phyloP scores from a whole-genome alignment of 2,888 invertebrate species.

The Pecten maximus region DNA sequence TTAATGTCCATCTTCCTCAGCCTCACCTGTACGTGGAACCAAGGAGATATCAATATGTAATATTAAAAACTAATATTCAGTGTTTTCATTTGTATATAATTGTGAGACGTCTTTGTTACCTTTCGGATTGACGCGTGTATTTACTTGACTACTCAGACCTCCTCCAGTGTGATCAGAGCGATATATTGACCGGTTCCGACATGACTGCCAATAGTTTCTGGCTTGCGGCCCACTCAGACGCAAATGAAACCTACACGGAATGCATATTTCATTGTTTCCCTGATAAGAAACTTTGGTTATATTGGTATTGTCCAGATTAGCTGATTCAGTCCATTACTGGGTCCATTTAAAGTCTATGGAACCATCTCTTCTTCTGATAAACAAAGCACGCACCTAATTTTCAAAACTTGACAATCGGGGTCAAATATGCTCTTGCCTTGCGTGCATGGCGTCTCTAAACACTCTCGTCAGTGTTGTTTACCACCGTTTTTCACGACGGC shows the following conservation, averaged over 20 bases:
- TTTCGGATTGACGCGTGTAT: neutral
- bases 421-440: neutral
- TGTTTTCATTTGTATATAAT: neutral
- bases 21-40: too few relatives aligned
- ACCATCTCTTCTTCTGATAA: neutral
- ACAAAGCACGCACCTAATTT: conserved; percentile 16
- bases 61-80: too few relatives aligned
- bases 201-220: conserved; percentile 1
- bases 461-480: neutral
- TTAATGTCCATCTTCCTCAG: too few relatives aligned
- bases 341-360: neutral
- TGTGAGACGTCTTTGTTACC: neutral
- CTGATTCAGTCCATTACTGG: conserved; percentile 18
- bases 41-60: too few relatives aligned
- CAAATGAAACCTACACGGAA: neutral
- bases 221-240: neutral
- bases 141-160: neutral
- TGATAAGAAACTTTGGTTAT: neutral
- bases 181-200: neutral
- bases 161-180: neutral
- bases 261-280: conserved; percentile 31
- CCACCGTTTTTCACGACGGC: neutral
- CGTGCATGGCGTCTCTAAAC: neutral
- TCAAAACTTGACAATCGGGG: conserved; percentile 21
- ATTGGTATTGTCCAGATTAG: neutral